phyloP scores from a whole-genome alignment of 1,140 invertebrate genomes.

The Metaphire vulgaris region DNA sequence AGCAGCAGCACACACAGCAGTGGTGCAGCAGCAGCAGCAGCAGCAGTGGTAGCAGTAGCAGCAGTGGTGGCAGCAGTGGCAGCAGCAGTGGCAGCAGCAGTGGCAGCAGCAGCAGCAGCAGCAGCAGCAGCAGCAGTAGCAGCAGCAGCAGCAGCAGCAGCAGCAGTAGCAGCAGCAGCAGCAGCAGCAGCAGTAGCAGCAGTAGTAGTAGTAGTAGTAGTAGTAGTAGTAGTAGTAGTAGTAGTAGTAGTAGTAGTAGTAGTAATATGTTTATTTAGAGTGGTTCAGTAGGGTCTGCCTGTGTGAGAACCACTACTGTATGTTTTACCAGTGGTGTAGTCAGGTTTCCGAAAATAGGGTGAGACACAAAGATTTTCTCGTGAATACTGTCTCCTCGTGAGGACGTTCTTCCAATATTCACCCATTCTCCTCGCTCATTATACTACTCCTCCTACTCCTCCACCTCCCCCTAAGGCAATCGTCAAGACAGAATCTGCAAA shows the following conservation, averaged over 20 bases:
- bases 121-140: constrained; percentile 3
- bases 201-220: constrained; percentile 6
- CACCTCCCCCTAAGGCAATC: no score
- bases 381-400: no score
- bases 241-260: constrained; percentile 2
- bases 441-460: no score
- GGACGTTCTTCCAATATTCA: no score
- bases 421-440: no score
- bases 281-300: no score
- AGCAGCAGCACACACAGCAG: neutral
- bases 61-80: neutral
- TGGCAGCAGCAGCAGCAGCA: constrained; percentile 1
- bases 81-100: constrained; percentile 3
- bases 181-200: neutral
- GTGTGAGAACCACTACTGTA: no score
- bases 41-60: neutral
- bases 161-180: neutral
- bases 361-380: no score
- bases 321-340: no score
- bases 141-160: constrained; percentile 5
- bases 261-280: constrained; percentile 9
- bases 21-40: neutral
- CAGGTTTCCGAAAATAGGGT: no score
- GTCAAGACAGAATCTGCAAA: no score
- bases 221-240: constrained; percentile 6